phyloP scores from a whole-genome alignment of 1,140 invertebrate genomes.

The Galendromus occidentalis region DNA sequence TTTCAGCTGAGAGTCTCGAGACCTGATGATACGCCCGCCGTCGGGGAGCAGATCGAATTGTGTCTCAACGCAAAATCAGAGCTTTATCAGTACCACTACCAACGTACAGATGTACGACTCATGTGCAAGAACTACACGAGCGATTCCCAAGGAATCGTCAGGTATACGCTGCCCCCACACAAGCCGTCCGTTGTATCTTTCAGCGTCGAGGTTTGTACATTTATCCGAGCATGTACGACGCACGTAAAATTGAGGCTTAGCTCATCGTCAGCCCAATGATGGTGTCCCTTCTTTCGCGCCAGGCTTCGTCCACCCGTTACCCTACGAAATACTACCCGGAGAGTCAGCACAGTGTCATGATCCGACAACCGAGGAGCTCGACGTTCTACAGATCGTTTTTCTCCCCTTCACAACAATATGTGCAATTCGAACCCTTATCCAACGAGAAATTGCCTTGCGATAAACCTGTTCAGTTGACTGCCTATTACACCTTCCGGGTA shows the following conservation, averaged over 20 bases:
- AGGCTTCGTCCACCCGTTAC: conserved; percentile 15
- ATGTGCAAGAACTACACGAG: conserved; percentile 22
- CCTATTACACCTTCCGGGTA: background rate
- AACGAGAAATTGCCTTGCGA: background rate
- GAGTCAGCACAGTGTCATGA: background rate
- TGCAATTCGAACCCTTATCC: background rate
- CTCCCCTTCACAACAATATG: background rate
- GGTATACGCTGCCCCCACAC: conserved; percentile 17
- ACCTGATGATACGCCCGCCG: conserved; percentile 25
- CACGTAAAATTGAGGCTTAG: background rate
- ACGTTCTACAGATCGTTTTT: conserved; percentile 2
- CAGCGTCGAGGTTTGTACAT: conserved; percentile 17
- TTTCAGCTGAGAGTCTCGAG: conserved; percentile 23
- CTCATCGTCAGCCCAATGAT: background rate
- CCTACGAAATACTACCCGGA: background rate
- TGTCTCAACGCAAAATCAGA: conserved; percentile 12
- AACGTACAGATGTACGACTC: conserved; percentile 13
- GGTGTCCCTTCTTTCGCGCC: background rate
- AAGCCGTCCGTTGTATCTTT: conserved; percentile 13
- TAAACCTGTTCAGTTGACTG: background rate
- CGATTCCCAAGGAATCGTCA: conserved; percentile 22
- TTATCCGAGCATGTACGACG: background rate
- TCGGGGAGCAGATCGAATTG: conserved; percentile 23
- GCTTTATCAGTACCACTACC: conserved; percentile 15
- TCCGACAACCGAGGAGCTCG: background rate